Conservation (phyloP, 2,113 vertebrate species). For the Corythaeola cristata region DNA sequence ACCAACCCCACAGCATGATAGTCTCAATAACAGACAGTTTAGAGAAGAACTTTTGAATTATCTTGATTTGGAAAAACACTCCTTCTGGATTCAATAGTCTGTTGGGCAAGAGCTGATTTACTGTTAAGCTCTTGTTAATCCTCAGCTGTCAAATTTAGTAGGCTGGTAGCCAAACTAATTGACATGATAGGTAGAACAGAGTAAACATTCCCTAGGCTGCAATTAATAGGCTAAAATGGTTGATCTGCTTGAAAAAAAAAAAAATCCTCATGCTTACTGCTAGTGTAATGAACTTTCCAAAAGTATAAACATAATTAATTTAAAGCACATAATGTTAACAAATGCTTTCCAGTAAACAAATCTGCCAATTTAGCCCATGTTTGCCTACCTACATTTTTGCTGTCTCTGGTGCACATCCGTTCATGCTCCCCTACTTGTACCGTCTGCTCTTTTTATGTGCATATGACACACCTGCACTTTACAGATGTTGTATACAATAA, state of each 20-base stretch:
- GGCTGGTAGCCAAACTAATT: conserved; percentile 17
- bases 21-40: background rate
- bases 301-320: background rate
- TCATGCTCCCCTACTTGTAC: background rate
- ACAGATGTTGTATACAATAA: conserved; percentile 29
- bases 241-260: background rate
- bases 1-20: background rate
- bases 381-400: background rate
- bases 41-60: background rate
- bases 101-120: background rate
- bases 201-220: background rate
- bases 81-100: background rate
- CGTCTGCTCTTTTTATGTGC: background rate
- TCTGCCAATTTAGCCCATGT: background rate
- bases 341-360: background rate
- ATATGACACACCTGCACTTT: background rate
- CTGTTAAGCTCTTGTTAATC: conserved; percentile 27
- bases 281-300: background rate
- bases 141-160: background rate
- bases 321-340: background rate
- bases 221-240: conserved; percentile 8
- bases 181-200: background rate
- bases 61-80: background rate
- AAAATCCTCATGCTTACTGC: background rate
- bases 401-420: background rate